Evolutionary conservation across 2,113 vertebrate genomes (phyloP).

Genomic region (Myrmophylax atrothorax): DNA sequence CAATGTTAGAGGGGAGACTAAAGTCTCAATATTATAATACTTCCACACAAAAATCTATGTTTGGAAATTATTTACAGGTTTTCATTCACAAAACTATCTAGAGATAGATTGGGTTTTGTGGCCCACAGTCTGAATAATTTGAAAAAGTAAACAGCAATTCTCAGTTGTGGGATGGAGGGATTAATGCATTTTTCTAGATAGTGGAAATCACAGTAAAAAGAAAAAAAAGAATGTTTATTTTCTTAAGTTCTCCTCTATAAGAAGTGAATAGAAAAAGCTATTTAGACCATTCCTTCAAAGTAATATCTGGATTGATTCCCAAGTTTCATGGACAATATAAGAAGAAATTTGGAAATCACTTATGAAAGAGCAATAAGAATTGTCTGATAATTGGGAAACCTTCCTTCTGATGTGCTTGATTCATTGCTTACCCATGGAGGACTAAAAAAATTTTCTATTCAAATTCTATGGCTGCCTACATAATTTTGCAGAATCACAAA

Average conservation of each 20-base stretch:
- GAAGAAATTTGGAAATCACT: neutral
- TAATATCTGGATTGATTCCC: neutral
- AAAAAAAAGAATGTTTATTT: neutral
- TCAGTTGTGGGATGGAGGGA: neutral
- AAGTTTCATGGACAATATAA: neutral
- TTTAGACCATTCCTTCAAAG: neutral
- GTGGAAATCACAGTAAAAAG: neutral
- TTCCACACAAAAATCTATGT: neutral
- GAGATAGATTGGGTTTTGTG: neutral
- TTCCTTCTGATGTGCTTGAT: neutral
- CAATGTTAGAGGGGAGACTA: neutral
- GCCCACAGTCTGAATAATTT: neutral
- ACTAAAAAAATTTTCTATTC: neutral
- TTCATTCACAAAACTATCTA: neutral
- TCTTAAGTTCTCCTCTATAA: neutral
- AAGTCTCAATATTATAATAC: neutral
- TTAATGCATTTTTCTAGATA: neutral
- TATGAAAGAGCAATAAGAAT: neutral
- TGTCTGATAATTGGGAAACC: neutral
- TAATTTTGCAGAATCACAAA: neutral
- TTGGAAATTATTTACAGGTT: neutral
- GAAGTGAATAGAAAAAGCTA: neutral
- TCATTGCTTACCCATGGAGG: neutral
- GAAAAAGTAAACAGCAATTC: neutral
- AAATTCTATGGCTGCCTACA: neutral